Conservation (phyloP, 1,140 invertebrate species). For the Apis mellifera region DNA sequence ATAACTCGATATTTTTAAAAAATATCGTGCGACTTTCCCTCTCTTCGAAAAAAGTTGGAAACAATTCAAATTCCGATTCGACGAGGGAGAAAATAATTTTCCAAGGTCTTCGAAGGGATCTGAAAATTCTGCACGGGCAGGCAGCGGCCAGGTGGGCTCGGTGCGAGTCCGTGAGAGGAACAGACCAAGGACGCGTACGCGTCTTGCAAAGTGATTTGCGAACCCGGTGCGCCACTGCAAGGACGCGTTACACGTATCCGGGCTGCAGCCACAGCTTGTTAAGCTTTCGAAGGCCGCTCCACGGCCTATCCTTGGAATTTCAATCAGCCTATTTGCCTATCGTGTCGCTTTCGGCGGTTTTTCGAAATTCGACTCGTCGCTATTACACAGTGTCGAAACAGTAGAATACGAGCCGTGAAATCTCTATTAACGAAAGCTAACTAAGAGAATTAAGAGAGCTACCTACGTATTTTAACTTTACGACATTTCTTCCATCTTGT, state of each 20-base stretch:
- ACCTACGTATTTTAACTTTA: no score
- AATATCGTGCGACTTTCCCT: no score
- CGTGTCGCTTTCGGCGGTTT: background rate
- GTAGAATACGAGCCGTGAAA: no score
- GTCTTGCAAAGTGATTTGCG: constrained; percentile 46
- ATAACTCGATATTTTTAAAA: no score
- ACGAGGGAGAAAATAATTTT: background rate
- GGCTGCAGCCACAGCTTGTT: constrained; percentile 49
- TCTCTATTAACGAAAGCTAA: no score
- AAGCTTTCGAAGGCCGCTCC: constrained; percentile 33
- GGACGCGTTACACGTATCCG: constrained; percentile 41
- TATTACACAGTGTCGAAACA: no score
- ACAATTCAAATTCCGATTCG: background rate
- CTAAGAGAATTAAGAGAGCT: no score
- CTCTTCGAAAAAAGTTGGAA: no score
- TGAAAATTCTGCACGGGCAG: background rate
- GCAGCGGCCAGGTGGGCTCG: no score
- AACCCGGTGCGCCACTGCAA: constrained; percentile 17
- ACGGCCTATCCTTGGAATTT: constrained; percentile 47
- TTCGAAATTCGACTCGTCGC: background rate
- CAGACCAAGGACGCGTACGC: constrained; percentile 25
- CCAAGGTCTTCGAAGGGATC: background rate
- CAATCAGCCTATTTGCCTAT: constrained; percentile 47
- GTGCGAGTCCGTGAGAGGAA: background rate
- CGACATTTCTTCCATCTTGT: no score